These are phyloP conservation scores for Diorhabda carinulata DNA, from an alignment of 1,140 invertebrate species.

Conservation along the genomic window DNA sequence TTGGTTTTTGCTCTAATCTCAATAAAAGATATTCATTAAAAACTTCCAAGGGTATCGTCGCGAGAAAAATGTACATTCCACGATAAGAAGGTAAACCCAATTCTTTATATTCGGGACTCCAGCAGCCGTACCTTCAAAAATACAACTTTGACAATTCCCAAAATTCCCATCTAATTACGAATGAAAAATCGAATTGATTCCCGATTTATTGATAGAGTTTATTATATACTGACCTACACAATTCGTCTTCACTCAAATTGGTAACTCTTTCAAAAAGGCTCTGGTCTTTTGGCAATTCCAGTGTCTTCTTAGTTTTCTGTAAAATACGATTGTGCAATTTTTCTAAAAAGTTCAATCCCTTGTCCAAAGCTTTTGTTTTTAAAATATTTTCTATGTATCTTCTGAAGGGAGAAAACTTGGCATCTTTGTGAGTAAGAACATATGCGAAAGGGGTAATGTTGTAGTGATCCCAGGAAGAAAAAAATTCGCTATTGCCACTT, in stretches of 20 bases:
- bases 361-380: constrained; percentile 78
- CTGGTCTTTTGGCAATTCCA: constrained; percentile 55
- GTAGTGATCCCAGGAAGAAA: constrained; percentile 39
- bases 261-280: constrained; percentile 34
- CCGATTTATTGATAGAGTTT: too few relatives aligned
- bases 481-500: constrained; percentile 24
- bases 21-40: constrained; percentile 84
- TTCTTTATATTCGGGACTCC: constrained; percentile 69
- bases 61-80: constrained; percentile 78
- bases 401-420: constrained; percentile 53
- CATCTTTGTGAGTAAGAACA: constrained; percentile 47
- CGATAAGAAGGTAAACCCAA: constrained; percentile 81
- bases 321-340: constrained; percentile 64
- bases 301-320: constrained; percentile 63
- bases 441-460: constrained; percentile 47
- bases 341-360: constrained; percentile 71
- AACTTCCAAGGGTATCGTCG: constrained; percentile 76
- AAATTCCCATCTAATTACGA: too few relatives aligned
- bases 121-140: constrained; percentile 65
- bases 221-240: constrained; percentile 55
- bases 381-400: constrained; percentile 83
- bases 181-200: too few relatives aligned
- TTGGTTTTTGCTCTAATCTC: constrained; percentile 76
- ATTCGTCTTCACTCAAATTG: constrained; percentile 32
- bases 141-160: constrained; percentile 30